Evolutionary conservation across 1,140 invertebrate genomes (phyloP).

Genomic region (Lordiphosa mommai): DNA sequence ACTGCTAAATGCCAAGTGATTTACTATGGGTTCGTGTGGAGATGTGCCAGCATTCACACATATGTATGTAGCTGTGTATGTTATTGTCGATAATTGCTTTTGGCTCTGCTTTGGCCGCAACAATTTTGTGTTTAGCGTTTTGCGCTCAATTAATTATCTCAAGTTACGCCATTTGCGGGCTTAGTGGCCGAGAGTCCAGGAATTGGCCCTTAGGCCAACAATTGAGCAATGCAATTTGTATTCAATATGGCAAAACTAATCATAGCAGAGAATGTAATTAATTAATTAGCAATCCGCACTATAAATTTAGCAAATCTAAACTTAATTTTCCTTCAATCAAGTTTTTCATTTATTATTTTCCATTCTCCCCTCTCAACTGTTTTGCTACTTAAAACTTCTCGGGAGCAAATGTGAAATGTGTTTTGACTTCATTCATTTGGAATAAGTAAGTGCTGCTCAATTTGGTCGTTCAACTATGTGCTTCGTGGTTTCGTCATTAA

Average conservation of each 20-base stretch:
- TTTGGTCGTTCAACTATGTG: constrained; percentile 67
- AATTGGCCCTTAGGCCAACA: constrained; percentile 24
- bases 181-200: constrained; percentile 21
- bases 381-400: background rate
- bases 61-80: constrained; percentile 16
- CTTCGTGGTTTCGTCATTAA: constrained; percentile 73
- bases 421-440: constrained; percentile 35
- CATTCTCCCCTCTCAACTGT: background rate
- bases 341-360: too few relatives aligned
- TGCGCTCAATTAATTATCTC: constrained; percentile 75
- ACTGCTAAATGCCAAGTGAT: constrained; percentile 70
- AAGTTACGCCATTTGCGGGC: constrained; percentile 65
- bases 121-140: constrained; percentile 69
- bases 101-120: constrained; percentile 17
- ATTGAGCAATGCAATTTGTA: constrained; percentile 54
- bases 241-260: constrained; percentile 42
- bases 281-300: constrained; percentile 9
- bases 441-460: constrained; percentile 74
- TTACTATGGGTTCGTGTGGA: constrained; percentile 26
- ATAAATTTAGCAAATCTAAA: too few relatives aligned
- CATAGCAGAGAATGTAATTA: constrained; percentile 32
- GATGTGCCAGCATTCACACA: background rate
- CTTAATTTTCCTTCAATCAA: too few relatives aligned
- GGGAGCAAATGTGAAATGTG: constrained; percentile 17
- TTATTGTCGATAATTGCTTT: constrained; percentile 72